Evolutionary conservation across 2,797 vertebrate genomes (phyloP).

Genomic region (Oryzias sinensis): DNA sequence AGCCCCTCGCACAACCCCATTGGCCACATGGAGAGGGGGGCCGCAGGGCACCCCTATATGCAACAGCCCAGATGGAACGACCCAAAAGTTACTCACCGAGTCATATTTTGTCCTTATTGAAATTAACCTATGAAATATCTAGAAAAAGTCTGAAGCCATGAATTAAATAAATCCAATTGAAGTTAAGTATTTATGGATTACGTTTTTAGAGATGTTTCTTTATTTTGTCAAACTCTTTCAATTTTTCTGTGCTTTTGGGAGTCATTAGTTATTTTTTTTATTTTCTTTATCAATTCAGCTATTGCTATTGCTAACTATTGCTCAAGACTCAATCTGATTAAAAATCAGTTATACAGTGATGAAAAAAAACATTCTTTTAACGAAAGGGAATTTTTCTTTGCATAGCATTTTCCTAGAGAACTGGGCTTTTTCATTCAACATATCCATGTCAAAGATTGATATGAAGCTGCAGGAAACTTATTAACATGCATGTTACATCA

Average conservation of each 20-base stretch:
- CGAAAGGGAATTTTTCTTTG: too few relatives aligned
- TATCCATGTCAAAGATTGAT: slow-evolving; percentile 1
- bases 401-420: not conserved
- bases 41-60: slow-evolving; percentile 93
- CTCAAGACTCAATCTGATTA: too few relatives aligned
- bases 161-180: not conserved
- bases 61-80: slow-evolving; percentile 72
- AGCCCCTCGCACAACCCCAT: slow-evolving; percentile 87
- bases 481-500: slow-evolving; percentile 31
- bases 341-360: too few relatives aligned
- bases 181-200: not conserved
- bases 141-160: too few relatives aligned
- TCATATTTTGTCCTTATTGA: not conserved
- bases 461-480: not conserved
- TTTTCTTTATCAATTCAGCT: not conserved
- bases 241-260: not conserved
- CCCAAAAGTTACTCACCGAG: slow-evolving; percentile 64
- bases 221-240: too few relatives aligned
- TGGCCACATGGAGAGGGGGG: slow-evolving; percentile 84
- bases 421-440: slow-evolving; percentile 37
- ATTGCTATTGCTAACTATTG: too few relatives aligned
- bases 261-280: not conserved
- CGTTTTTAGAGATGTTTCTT: not conserved
- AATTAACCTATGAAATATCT: not conserved
- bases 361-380: too few relatives aligned